A percentile compares a stretch with the other conserved stretches of the same genome.
Evolutionary conservation across 2,888 invertebrate genomes (phyloP).

Genomic region (Archips xylosteana): DNA sequence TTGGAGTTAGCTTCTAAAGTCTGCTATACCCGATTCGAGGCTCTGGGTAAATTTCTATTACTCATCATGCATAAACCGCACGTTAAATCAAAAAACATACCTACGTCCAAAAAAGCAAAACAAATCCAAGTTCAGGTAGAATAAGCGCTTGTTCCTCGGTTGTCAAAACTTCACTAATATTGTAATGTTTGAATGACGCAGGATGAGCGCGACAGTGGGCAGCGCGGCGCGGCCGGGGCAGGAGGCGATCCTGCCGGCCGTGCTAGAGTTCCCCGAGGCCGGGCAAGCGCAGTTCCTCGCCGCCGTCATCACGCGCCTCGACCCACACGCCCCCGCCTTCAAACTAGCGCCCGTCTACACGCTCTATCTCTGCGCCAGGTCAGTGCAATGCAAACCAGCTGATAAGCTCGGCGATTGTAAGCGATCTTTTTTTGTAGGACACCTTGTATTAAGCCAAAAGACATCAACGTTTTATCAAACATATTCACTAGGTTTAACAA

Average conservation of each 20-base stretch:
- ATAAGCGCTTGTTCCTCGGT: too few species aligned
- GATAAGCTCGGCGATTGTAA: background rate
- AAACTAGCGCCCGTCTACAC: conserved; percentile 99
- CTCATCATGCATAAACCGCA: too few species aligned
- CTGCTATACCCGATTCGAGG: background rate
- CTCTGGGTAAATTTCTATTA: too few species aligned
- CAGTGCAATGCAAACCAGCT: conserved; percentile 40
- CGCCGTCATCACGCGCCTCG: conserved; percentile 94
- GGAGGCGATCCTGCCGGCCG: conserved; percentile 96
- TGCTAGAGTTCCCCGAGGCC: conserved; percentile 97
- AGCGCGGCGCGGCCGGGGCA: conserved; percentile 85
- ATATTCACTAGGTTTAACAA: too few species aligned
- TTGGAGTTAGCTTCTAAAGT: background rate
- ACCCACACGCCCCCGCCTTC: conserved; percentile 95
- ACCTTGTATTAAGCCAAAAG: background rate
- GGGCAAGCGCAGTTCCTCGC: conserved; percentile 97
- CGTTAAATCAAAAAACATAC: too few species aligned
- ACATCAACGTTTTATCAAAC: background rate
- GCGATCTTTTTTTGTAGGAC: background rate
- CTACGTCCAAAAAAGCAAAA: background rate
- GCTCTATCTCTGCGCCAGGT: conserved; percentile 96
- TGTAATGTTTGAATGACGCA: conserved; percentile 41
- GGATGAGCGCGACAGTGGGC: conserved; percentile 60
- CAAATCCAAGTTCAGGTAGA: too few species aligned
- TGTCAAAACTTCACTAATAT: background rate